Conservation (phyloP, 2,113 vertebrate species). For the Chlorocebus sabaeus region DNA sequence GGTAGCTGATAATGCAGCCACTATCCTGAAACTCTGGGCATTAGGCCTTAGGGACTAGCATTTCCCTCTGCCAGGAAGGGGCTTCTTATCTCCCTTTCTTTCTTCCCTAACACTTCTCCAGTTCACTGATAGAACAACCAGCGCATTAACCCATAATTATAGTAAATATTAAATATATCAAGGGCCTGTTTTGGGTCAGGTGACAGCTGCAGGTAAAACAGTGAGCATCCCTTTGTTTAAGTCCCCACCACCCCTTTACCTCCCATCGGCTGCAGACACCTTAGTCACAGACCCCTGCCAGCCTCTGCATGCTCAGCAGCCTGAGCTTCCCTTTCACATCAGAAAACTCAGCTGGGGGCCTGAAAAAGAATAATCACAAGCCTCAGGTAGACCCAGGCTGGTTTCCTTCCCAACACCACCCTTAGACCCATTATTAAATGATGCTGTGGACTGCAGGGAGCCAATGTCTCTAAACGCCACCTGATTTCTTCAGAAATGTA, state of each 20-base stretch:
- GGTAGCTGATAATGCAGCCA: neutral
- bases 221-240: neutral
- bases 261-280: neutral
- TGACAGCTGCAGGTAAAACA: neutral
- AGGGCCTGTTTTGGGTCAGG: neutral
- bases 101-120: neutral
- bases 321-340: neutral
- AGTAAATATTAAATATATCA: neutral
- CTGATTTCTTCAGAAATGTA: neutral
- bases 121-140: neutral
- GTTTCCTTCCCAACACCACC: neutral
- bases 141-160: neutral
- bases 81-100: neutral
- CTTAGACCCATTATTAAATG: neutral
- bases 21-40: neutral
- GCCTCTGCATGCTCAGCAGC: neutral
- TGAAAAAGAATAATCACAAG: neutral
- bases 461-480: neutral
- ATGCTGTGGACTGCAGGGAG: neutral
- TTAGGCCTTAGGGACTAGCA: neutral
- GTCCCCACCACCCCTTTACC: neutral
- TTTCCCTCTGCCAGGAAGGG: neutral
- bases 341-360: neutral
- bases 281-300: neutral
- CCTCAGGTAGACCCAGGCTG: neutral